Evolutionary conservation across 1,140 invertebrate species (phyloP), one percentile per base, ranked within the genome.

Genomic region (Wasmannia auropunctata): DNA sequence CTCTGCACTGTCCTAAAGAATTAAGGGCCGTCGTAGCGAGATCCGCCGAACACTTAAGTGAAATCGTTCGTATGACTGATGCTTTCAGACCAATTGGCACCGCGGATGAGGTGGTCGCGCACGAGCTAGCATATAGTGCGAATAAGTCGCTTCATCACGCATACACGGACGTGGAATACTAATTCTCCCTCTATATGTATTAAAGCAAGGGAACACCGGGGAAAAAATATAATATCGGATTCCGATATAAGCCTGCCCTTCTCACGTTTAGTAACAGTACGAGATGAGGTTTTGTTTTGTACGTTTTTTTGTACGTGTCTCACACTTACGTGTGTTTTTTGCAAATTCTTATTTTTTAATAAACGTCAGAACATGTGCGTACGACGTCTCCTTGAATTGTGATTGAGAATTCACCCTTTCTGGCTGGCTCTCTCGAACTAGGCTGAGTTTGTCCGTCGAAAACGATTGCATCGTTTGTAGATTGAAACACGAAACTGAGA

Each of bases 51-150:
- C 46, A 86, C 22, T n/a, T 16, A 72, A 65, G 63, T 90, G 88
- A 93, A 89, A 88, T 56, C 56, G 80, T 89, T 92, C 88, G 90
- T 89, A 83, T 91, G 86, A 91, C 85, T 92, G 86, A 92, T 93
- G 87, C 90, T 93, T 93, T 92, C 92, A 93, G 92, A 93, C 58
- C 90, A 86, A 91, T 91, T 87, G 91, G 87, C 79, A 91, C 90
- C 83, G 87, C 92, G 63, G 90, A 91, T 88, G 90, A 90, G 86
- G 76, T 92, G 86, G 88, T 90, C 87, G 87, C 88, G 85, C 86
- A 91, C 76, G 87, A 92, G 85, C 67, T 86, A 89, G 80, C 81
- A 74, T 91, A 90, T 84, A 87, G 77, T 80, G 89, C 91, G 88
- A 91, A 91, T 90, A 91, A 91, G 77, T 86, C 86, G 60, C 81